Conservation (phyloP, 2,113 vertebrate genomes). For the Macquaria australasica region DNA sequence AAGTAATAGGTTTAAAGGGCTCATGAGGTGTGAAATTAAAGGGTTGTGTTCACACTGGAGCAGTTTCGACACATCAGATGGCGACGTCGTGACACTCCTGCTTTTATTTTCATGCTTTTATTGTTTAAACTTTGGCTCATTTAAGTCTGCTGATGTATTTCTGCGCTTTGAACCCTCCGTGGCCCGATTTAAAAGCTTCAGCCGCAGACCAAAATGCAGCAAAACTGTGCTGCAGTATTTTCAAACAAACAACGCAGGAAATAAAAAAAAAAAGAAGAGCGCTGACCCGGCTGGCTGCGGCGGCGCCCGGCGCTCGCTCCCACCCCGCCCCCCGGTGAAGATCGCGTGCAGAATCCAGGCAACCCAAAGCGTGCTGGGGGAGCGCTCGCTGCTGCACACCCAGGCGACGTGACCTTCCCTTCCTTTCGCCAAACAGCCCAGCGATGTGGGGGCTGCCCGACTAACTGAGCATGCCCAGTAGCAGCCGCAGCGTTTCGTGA, state of each 20-base stretch:
- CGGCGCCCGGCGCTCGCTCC: conserved; percentile 25
- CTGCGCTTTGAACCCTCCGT: conserved; percentile 32
- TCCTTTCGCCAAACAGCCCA: conserved; percentile 61
- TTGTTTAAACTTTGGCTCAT: neutral
- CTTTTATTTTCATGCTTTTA: neutral
- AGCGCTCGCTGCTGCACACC: conserved; percentile 62
- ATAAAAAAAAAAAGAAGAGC: neutral
- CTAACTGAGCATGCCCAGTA: conserved; percentile 79
- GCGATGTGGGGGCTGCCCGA: conserved; percentile 49
- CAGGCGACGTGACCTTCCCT: conserved; percentile 74
- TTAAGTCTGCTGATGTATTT: neutral
- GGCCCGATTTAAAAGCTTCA: neutral
- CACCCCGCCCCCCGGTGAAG: conserved; percentile 78
- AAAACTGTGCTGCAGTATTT: conserved; percentile 65
- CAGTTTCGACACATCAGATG: neutral
- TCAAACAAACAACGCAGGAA: conserved; percentile 69
- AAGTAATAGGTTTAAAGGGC: conserved; percentile 11
- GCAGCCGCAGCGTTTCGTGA: conserved; percentile 79
- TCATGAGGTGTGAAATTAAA: rapidly evolving
- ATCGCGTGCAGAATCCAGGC: conserved; percentile 79
- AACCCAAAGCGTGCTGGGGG: conserved; percentile 62
- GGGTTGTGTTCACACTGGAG: neutral
- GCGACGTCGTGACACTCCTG: neutral
- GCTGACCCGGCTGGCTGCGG: conserved; percentile 29
- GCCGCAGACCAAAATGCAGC: conserved; percentile 30